Base-by-base conservation (phyloP, 2,797 vertebrate species). In the Bovichtus variegatus region DNA sequence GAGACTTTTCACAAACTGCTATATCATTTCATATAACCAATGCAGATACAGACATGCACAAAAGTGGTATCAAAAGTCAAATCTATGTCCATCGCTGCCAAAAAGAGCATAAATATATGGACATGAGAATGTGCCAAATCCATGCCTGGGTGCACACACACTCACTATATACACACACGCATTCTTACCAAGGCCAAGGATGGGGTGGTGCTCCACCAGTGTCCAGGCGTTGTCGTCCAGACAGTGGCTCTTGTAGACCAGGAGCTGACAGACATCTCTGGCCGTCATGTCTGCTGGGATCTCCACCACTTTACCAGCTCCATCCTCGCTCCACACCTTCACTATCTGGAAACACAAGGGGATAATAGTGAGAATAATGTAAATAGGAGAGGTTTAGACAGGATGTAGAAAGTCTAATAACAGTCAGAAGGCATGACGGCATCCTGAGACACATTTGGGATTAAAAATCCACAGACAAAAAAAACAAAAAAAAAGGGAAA, bases 211-310 rank as follows among this genome's bases (percentile, higher is more conserved):
- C 91, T 99, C 98, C 94, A 99, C 97, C 74, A 99, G 96, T 1
- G 96, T 94, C 98, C 98, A 99, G 94, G 96, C 97, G 87, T 97
- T 97, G 94, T 99, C 98, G 68, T 99, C 97, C 95, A 99, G 92
- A 90, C 97, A 99, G 94, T 99, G 98, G 94, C 96, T 98, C 92
- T 96, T 97, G 95, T 98, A 97, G 88, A 99, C 96, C 91, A 99
- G 96, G 86, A 98, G 89, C 93, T 99, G 98, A 91, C 97, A 99
- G 89, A 99, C 95, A 79, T 99, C 97, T 89, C 97, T 96, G 85
- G 97, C 96, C 1, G 96, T 98, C 97, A 97, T 98, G 93, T 98
- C 96, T n/a, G 96, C 95, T 8, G 96, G 96, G 87, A 99, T 97
- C 95, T 99, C 98, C 95, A 99, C 95, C 91, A 97, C 96, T 93